phyloP scores from a whole-genome alignment of 2,888 invertebrate genomes.

The Synergus japonicus region DNA sequence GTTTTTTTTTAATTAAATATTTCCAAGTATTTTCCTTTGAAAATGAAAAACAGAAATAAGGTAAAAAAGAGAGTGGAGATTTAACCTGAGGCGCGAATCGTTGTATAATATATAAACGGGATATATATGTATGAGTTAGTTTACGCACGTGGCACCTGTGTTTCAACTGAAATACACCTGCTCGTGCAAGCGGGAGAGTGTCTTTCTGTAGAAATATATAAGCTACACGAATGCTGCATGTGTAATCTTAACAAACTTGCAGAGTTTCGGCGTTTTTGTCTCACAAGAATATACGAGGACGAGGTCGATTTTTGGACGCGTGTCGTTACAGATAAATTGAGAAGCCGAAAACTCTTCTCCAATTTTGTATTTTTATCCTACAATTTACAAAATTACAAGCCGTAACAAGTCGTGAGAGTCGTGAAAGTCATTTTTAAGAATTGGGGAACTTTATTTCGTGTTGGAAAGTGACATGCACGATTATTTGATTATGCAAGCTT shows the following conservation, averaged over 20 bases:
- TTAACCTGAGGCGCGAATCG: slow-evolving; percentile 10
- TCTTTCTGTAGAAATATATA: slow-evolving; percentile 31
- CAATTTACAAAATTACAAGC: not conserved
- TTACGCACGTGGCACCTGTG: slow-evolving; percentile 59
- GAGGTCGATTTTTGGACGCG: not conserved
- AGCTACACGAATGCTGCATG: not conserved
- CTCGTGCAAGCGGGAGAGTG: slow-evolving; percentile 53
- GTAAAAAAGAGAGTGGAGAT: not conserved
- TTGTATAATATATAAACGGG: slow-evolving; percentile 6
- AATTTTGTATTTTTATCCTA: not conserved
- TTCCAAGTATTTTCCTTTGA: not conserved
- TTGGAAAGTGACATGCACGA: not conserved
- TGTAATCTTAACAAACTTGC: not conserved
- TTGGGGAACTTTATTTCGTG: not conserved
- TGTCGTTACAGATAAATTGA: not conserved
- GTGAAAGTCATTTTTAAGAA: not conserved
- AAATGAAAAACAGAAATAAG: not conserved
- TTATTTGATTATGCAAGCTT: not conserved
- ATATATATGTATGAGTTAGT: slow-evolving; percentile 48
- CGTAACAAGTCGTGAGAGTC: not conserved
- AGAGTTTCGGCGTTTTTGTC: not conserved
- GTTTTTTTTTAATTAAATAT: too few relatives aligned
- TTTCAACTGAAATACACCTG: slow-evolving; percentile 57
- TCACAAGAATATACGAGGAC: not conserved
- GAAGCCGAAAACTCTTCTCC: not conserved